These are phyloP conservation scores for Aurelia sp. DNA, from an alignment of 30 jellyfish, hydroid and myxozoan genomes.

Conservation along the genomic window DNA sequence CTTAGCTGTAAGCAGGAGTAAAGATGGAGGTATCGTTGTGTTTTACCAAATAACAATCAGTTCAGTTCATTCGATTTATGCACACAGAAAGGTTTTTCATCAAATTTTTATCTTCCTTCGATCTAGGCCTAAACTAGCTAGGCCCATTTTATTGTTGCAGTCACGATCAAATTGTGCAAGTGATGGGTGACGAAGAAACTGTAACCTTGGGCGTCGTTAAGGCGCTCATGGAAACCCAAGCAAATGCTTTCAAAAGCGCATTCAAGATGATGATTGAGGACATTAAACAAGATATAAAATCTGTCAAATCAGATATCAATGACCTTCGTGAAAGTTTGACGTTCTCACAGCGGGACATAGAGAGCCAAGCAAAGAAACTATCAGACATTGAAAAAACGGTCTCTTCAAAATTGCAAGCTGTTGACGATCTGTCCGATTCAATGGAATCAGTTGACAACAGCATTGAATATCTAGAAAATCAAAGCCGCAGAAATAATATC, in stretches of 20 bases:
- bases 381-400: background rate
- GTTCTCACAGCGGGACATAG: constrained; percentile 2
- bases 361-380: background rate
- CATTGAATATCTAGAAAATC: too few species aligned
- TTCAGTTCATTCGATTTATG: background rate
- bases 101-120: background rate
- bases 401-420: too few species aligned
- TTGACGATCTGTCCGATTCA: too few species aligned
- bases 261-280: constrained; percentile 10
- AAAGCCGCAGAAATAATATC: too few species aligned
- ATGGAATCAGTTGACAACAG: too few species aligned
- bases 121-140: constrained; percentile 1
- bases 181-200: constrained; percentile 1
- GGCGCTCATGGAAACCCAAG: constrained; percentile 7
- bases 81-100: background rate
- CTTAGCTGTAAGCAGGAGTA: too few species aligned
- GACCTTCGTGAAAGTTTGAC: constrained; percentile 12
- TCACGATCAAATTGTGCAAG: background rate
- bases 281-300: background rate
- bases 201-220: constrained; percentile 6
- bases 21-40: too few species aligned
- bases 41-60: too few species aligned
- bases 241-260: constrained; percentile 8
- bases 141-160: constrained; percentile 9
- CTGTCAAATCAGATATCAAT: constrained; percentile 6